Percentiles rank a stretch among this genome's conserved stretches.
These are phyloP conservation scores for Lacerta bilineata DNA, from an alignment of 2,797 vertebrate genomes.

Conservation along the genomic window DNA sequence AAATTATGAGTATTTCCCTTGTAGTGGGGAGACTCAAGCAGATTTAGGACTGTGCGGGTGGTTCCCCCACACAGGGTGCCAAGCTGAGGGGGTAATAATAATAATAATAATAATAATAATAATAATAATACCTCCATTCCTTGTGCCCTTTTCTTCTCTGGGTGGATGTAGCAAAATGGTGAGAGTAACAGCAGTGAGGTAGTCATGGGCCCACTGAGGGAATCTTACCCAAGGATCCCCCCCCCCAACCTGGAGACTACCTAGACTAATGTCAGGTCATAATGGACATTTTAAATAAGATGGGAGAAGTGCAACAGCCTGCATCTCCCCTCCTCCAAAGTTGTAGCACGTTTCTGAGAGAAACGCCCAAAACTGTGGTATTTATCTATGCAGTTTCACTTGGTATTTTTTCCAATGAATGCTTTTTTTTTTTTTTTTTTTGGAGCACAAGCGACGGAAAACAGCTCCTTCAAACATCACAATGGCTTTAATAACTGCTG, in stretches of 20 bases:
- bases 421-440: constrained; percentile 38
- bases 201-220: not conserved
- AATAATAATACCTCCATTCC: not conserved
- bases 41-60: not conserved
- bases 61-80: no score
- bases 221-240: not conserved
- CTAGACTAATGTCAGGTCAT: constrained; percentile 37
- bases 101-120: no score
- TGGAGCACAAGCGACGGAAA: constrained; percentile 63
- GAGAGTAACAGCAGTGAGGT: not conserved
- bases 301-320: constrained; percentile 48
- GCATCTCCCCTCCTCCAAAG: constrained; percentile 20
- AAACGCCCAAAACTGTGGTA: constrained; percentile 53
- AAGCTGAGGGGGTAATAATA: no score
- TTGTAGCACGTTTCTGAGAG: constrained; percentile 47
- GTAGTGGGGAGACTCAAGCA: not conserved
- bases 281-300: constrained; percentile 30
- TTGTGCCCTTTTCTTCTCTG: not conserved
- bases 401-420: constrained; percentile 59
- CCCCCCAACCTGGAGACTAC: constrained; percentile 25
- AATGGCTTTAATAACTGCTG: constrained; percentile 66
- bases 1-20: constrained; percentile 33
- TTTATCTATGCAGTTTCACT: constrained; percentile 30
- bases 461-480: constrained; percentile 59
- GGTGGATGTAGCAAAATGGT: not conserved